Evolutionary conservation across 2,888 invertebrate species (phyloP).

Genomic region (Trichopoda pennipes): DNA sequence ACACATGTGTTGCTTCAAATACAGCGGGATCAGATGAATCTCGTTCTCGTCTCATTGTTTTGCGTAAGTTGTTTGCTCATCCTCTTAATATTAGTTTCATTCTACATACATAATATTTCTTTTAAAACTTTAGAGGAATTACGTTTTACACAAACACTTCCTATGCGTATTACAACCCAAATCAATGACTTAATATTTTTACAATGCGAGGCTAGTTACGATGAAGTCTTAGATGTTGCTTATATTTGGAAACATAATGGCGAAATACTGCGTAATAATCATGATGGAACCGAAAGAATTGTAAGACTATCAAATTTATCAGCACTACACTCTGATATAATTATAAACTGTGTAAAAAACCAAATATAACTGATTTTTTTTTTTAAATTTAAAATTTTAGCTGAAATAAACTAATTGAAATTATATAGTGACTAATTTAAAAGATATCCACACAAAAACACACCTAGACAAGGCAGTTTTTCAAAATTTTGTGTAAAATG

Average conservation of each 20-base stretch:
- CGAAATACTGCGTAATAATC: constrained; percentile 86
- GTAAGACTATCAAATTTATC: constrained; percentile 76
- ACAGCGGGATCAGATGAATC: constrained; percentile 93
- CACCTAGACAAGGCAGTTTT: too few species aligned
- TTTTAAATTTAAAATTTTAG: too few species aligned
- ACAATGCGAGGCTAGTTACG: constrained; percentile 91
- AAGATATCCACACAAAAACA: too few species aligned
- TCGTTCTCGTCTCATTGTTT: constrained; percentile 89
- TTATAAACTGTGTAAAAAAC: too few species aligned
- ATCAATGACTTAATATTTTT: constrained; percentile 88
- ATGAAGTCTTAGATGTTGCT: constrained; percentile 92
- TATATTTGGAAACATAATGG: constrained; percentile 96
- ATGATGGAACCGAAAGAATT: constrained; percentile 81
- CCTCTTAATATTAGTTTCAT: not conserved
- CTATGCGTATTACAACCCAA: constrained; percentile 85
- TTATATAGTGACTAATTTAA: too few species aligned
- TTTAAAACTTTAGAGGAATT: constrained; percentile 85
- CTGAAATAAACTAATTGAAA: too few species aligned
- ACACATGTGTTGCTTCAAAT: constrained; percentile 92
- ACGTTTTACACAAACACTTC: constrained; percentile 86
- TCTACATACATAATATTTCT: not conserved
- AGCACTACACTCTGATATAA: too few species aligned
- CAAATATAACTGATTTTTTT: too few species aligned
- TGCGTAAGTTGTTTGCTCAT: constrained; percentile 83
- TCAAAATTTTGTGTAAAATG: too few species aligned